These are phyloP conservation scores for Sebastes elongatus DNA, from an alignment of 2,797 vertebrate genomes.

Conservation along the genomic window DNA sequence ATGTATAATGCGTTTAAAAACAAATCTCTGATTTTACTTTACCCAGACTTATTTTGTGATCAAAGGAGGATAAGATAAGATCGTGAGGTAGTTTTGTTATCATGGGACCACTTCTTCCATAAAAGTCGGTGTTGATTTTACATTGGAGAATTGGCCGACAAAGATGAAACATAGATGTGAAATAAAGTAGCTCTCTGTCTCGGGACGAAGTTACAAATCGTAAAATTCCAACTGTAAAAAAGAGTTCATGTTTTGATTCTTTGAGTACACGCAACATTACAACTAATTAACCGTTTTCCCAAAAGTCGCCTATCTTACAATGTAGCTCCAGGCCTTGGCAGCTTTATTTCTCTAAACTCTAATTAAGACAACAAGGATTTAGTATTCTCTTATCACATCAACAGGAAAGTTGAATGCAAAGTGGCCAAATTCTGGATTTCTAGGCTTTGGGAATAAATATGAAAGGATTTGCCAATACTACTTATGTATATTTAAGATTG, in stretches of 20 bases:
- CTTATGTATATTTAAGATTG: neutral
- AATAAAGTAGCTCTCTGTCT: neutral
- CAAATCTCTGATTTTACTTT: neutral
- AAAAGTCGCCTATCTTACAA: neutral
- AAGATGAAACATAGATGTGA: neutral
- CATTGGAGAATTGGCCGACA: neutral
- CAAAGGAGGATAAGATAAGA: neutral
- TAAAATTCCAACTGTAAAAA: neutral
- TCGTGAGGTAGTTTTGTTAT: neutral
- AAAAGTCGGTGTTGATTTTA: neutral
- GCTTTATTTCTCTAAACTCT: slow-evolving; percentile 45
- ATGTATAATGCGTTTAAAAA: neutral
- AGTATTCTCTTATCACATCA: slow-evolving; percentile 30
- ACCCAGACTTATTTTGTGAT: too few species aligned
- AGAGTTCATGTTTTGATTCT: slow-evolving; percentile 12
- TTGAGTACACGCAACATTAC: slow-evolving; percentile 32
- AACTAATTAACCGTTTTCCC: slow-evolving; percentile 50
- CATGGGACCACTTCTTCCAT: neutral
- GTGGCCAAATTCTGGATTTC: slow-evolving; percentile 1
- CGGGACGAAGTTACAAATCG: neutral
- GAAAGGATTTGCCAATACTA: neutral
- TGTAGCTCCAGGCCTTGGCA: slow-evolving; percentile 8
- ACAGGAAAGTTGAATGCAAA: slow-evolving; percentile 22
- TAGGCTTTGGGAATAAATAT: neutral
- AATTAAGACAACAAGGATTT: slow-evolving; percentile 62